phyloP scores from a whole-genome alignment of 2,888 invertebrate genomes.

The Geotrupes spiniger region DNA sequence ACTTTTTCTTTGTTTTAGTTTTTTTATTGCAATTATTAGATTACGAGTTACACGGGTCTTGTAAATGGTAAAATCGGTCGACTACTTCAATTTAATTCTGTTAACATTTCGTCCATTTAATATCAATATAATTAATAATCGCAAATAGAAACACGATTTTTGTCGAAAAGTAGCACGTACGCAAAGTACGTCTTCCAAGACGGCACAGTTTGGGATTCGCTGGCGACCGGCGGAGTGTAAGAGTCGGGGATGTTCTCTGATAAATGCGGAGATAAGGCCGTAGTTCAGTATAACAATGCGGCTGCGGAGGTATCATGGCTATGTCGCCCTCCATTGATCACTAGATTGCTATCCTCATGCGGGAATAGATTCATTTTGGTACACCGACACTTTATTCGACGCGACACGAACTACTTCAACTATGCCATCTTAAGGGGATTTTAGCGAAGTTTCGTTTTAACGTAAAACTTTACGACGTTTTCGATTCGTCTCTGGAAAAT shows the following conservation, averaged over 20 bases:
- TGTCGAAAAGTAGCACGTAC: neutral
- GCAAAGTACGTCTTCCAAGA: neutral
- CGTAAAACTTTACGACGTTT: slow-evolving; percentile 16
- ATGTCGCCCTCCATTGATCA: slow-evolving; percentile 48
- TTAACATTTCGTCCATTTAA: too few species aligned
- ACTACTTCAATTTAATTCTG: too few species aligned
- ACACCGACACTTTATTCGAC: slow-evolving; percentile 40
- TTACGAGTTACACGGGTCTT: too few species aligned
- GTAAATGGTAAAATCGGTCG: too few species aligned
- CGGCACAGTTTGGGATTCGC: slow-evolving; percentile 17
- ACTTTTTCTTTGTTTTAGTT: too few species aligned
- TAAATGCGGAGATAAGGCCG: slow-evolving; percentile 47
- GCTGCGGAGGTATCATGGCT: slow-evolving; percentile 41
- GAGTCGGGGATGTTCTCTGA: slow-evolving; percentile 37
- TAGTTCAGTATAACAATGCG: slow-evolving; percentile 50
- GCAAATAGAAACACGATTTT: too few species aligned
- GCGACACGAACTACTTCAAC: slow-evolving; percentile 19
- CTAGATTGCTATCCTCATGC: slow-evolving; percentile 45
- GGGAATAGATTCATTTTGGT: slow-evolving; percentile 51
- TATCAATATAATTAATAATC: too few species aligned
- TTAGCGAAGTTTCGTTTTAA: slow-evolving; percentile 14
- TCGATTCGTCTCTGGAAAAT: neutral
- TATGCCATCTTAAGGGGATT: slow-evolving; percentile 16
- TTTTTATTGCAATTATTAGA: too few species aligned
- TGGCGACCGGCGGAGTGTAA: slow-evolving; percentile 7